Percentiles rank a stretch among this genome's conserved stretches.
Evolutionary conservation across 2,888 invertebrate genomes (phyloP).

Genomic region (Lutraria lutraria): DNA sequence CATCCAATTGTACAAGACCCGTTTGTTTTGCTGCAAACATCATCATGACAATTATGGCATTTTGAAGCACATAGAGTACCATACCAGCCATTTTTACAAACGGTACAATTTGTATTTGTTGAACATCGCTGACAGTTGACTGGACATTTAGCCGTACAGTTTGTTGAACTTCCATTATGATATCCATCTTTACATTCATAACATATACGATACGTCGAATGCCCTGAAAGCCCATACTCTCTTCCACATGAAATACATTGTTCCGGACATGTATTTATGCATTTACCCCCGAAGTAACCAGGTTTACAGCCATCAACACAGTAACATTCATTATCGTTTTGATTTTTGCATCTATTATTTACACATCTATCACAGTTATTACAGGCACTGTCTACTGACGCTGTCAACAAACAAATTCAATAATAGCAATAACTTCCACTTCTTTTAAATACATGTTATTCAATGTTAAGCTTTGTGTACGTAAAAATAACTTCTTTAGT

Average conservation of each 20-base stretch:
- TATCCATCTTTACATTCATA: conserved; percentile 1
- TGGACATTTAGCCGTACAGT: conserved; percentile 18
- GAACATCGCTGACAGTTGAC: neutral
- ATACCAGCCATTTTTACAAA: neutral
- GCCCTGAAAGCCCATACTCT: neutral
- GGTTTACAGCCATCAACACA: neutral
- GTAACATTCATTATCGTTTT: neutral
- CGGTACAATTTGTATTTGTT: neutral
- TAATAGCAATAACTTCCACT: too few relatives aligned
- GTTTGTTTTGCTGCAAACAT: neutral
- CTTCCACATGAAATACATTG: neutral
- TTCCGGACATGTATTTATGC: neutral
- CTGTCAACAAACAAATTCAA: neutral
- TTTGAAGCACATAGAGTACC: neutral
- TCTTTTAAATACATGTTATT: too few relatives aligned
- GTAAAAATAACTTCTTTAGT: too few relatives aligned
- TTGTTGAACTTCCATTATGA: conserved; percentile 20
- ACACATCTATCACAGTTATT: neutral
- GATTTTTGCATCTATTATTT: neutral
- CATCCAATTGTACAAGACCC: neutral
- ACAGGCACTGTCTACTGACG: neutral
- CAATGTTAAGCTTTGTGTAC: too few relatives aligned
- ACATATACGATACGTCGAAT: neutral
- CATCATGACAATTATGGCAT: neutral
- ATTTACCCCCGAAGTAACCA: neutral